Conservation (phyloP, 2,797 vertebrate species). For the Pangasius mekongensis region DNA sequence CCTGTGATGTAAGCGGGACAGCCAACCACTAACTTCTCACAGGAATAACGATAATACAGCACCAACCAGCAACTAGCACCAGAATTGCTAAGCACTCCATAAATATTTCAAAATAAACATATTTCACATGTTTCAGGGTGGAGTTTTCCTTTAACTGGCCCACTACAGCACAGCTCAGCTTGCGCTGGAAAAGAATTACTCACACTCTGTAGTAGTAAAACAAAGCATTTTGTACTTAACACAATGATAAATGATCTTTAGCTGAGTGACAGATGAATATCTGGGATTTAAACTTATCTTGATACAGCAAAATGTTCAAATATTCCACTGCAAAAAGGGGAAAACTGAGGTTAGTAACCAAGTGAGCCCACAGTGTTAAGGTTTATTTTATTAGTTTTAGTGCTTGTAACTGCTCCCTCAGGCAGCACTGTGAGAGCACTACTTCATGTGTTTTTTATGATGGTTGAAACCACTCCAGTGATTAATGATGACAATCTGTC, state of each 20-base stretch:
- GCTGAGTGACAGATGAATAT: conserved; percentile 35
- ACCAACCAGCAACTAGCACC: not conserved
- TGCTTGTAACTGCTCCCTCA: conserved; percentile 13
- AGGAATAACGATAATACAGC: not conserved
- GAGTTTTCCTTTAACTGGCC: not conserved
- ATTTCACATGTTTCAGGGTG: not conserved
- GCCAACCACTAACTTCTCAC: not conserved
- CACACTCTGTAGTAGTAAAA: not conserved
- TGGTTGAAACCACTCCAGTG: conserved; percentile 33
- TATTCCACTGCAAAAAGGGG: conserved; percentile 43
- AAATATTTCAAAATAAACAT: not conserved
- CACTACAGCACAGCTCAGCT: not conserved
- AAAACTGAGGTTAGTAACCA: conserved; percentile 29
- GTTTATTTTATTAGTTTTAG: conserved; percentile 30
- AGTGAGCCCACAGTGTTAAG: not conserved
- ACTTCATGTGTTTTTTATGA: conserved; percentile 40
- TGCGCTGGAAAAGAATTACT: conserved; percentile 2
- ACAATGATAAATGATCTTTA: not conserved
- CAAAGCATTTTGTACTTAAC: conserved; percentile 27
- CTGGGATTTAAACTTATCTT: conserved; percentile 46
- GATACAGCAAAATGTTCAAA: conserved; percentile 36
- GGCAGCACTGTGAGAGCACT: conserved; percentile 22
- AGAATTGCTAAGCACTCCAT: not conserved
- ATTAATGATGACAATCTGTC: conserved; percentile 47
- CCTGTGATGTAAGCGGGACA: too few species aligned